Base-by-base conservation (phyloP, 2,888 invertebrate species). In the Melieria omissa region DNA sequence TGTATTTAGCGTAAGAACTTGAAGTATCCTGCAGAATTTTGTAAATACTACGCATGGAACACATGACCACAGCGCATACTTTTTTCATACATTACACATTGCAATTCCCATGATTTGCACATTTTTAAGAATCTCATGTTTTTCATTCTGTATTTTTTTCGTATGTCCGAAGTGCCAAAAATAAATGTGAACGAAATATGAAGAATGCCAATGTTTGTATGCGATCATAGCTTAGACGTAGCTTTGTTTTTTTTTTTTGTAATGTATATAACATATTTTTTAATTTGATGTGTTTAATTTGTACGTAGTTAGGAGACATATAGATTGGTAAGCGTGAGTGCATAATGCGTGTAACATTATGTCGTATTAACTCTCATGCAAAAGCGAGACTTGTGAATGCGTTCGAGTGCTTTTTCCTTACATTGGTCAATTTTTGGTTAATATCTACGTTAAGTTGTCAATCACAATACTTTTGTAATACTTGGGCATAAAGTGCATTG, bases 401-500 rank as follows among this genome's bases (percentile, higher is more conserved):
- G 29, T 29, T 29, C 29, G 29, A 29, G 29, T 29, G 29, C 29
- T 29, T 29, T 29, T 29, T 66, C 77, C 70, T 61, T 75, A 74
- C 73, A 70, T 71, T 75, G 57, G 72, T 77, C 74, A 72, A 75
- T 77, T 78, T 7, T 29, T 55, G 41, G 14, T 7, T 67, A n/a
- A 7, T 29, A 29, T 29, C 29, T 29, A 29, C 29, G 29, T 29
- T 29, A 29, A 29, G 29, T 52, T 65, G 7, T 58, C 62, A 47
- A 29, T 3, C 29, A 29, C 29, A 29, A 29, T 29, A 29, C 29
- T 29, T 29, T 29, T 29, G 29, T 29, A 29, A 29, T 29, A 29
- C 29, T 29, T 29, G 2, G 29, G 29, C 29, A 29, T 29, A 29
- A 29, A 29, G 29, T 29, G 29, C 29, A 29, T 29, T 29, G 2